phyloP scores from a whole-genome alignment of 2,113 vertebrate genomes.

The Polypterus senegalus region DNA sequence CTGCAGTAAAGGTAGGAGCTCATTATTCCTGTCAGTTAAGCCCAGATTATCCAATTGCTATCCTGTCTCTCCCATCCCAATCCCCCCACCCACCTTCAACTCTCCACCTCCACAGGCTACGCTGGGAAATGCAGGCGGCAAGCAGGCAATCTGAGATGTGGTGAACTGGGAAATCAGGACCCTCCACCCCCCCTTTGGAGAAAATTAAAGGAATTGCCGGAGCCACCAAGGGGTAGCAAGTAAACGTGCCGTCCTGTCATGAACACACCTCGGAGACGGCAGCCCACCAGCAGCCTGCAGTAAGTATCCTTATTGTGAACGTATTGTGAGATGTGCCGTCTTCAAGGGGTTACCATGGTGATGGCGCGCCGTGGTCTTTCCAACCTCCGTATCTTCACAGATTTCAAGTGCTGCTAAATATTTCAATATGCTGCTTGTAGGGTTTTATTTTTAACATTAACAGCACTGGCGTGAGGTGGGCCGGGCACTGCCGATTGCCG shows the following conservation, averaged over 20 bases:
- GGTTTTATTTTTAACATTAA: neutral
- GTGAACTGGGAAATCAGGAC: constrained; percentile 19
- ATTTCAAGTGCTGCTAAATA: neutral
- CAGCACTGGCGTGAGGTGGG: neutral
- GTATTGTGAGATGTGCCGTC: constrained; percentile 19
- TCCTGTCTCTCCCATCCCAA: constrained; percentile 2
- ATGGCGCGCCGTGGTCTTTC: constrained; percentile 16
- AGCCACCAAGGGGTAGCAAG: constrained; percentile 19
- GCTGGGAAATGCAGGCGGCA: constrained; percentile 29
- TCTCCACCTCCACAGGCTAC: constrained; percentile 22
- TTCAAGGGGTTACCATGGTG: constrained; percentile 24
- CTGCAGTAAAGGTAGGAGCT: too few relatives aligned
- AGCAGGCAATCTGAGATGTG: constrained; percentile 24
- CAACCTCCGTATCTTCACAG: constrained; percentile 3
- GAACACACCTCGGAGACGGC: constrained; percentile 41
- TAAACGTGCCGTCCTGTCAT: constrained; percentile 32
- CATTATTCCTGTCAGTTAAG: constrained; percentile 6
- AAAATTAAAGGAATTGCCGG: constrained; percentile 11
- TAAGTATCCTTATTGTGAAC: constrained; percentile 29
- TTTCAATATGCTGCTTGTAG: neutral
- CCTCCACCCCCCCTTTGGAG: constrained; percentile 14
- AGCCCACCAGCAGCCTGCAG: constrained; percentile 30
- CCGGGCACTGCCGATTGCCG: too few relatives aligned
- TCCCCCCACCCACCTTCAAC: constrained; percentile 8
- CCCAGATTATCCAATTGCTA: constrained; percentile 11